Conservation (phyloP, 2,797 vertebrate genomes). For the Argya squamiceps region DNA sequence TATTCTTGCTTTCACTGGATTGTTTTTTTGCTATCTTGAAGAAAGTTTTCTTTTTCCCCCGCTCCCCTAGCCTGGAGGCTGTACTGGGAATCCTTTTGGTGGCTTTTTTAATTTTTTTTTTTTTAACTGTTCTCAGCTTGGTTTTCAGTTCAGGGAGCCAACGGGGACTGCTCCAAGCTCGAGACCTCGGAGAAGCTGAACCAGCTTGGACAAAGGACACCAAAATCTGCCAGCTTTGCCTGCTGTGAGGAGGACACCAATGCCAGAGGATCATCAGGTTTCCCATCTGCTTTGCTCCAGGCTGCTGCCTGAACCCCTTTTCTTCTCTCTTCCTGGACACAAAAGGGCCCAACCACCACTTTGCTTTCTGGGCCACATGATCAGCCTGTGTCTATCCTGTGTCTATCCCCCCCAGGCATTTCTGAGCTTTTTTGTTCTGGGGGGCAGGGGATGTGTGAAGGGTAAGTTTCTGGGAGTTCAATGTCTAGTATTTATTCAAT, state of each 20-base stretch:
- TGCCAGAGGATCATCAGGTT: background rate
- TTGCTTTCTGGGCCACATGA: no score
- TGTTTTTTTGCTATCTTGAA: background rate
- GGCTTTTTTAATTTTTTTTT: no score
- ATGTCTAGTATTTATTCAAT: background rate
- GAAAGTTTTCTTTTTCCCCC: background rate
- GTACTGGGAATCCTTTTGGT: background rate
- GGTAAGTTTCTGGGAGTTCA: background rate
- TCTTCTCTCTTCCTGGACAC: no score
- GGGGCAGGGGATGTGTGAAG: no score
- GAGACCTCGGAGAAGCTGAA: background rate
- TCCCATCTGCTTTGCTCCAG: background rate
- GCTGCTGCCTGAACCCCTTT: background rate
- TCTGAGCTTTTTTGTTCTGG: background rate
- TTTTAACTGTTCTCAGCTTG: background rate
- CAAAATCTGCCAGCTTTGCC: background rate
- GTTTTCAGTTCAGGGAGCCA: fast-evolving
- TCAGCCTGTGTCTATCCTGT: background rate
- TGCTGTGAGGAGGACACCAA: background rate
- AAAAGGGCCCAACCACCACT: background rate
- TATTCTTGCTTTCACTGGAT: fast-evolving
- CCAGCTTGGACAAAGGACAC: background rate
- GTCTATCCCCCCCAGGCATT: background rate
- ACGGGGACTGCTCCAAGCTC: fast-evolving
- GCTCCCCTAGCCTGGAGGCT: background rate